A percentile compares a stretch with the other conserved stretches of the same genome.
Evolutionary conservation across 2,888 invertebrate genomes (phyloP).

Genomic region (Chloroclystis v-ata): DNA sequence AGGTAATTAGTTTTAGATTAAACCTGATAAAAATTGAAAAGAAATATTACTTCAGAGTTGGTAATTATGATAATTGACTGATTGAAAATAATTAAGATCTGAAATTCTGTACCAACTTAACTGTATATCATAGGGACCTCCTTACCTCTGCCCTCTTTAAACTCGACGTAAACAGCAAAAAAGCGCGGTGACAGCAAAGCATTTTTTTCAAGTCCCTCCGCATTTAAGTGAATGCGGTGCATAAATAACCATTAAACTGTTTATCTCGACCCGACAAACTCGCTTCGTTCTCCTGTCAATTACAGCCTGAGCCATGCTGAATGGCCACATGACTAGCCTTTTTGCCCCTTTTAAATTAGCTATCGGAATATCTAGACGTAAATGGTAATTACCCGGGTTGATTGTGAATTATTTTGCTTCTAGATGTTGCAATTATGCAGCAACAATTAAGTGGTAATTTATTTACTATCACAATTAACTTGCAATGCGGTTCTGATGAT

Average conservation of each 20-base stretch:
- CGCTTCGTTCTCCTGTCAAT: conserved; percentile 65
- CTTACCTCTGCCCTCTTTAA: too few relatives aligned
- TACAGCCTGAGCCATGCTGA: conserved; percentile 37
- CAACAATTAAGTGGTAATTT: too few relatives aligned
- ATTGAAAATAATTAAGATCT: too few relatives aligned
- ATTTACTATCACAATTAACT: too few relatives aligned
- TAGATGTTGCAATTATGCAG: conserved; percentile 1
- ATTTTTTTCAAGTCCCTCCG: conserved; percentile 14
- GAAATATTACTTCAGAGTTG: too few relatives aligned
- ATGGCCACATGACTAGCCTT: conserved; percentile 7
- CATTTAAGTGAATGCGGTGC: conserved; percentile 29
- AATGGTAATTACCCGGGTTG: conserved; percentile 15
- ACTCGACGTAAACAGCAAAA: conserved; percentile 5
- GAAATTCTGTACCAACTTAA: too few relatives aligned
- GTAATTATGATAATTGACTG: too few relatives aligned
- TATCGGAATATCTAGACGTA: conserved; percentile 8
- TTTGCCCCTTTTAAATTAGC: conserved; percentile 19
- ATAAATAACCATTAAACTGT: conserved; percentile 65
- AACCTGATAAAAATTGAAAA: too few relatives aligned
- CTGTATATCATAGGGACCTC: too few relatives aligned
- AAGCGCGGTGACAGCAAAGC: conserved; percentile 20
- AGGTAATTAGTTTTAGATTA: too few relatives aligned
- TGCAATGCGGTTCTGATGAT: too few relatives aligned
- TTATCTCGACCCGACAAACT: conserved; percentile 57
- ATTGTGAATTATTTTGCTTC: background rate